Evolutionary conservation across 2,113 vertebrate species (phyloP).

Genomic region (Sminthopsis crassicaudata): DNA sequence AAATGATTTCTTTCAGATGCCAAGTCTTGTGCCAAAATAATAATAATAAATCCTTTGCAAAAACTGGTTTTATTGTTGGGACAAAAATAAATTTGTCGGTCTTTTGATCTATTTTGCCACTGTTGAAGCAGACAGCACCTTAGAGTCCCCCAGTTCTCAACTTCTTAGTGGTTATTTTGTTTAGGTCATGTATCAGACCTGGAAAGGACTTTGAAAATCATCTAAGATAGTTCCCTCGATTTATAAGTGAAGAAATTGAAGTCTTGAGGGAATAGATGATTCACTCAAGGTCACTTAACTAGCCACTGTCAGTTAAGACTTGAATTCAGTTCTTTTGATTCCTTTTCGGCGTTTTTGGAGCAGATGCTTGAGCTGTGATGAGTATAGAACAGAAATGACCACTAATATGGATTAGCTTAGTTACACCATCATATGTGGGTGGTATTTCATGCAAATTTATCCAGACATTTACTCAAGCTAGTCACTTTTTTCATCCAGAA

Average conservation of each 20-base stretch:
- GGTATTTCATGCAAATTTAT: not conserved
- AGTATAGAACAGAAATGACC: not conserved
- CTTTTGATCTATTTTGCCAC: not conserved
- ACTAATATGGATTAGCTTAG: not conserved
- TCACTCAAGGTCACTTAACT: not conserved
- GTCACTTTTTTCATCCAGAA: not conserved
- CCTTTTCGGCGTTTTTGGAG: too few species aligned
- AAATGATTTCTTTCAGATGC: constrained; percentile 9
- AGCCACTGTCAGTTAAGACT: too few species aligned
- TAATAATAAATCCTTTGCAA: not conserved
- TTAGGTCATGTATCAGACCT: not conserved
- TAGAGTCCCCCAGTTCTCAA: not conserved
- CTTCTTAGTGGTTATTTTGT: not conserved
- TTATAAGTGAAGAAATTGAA: too few species aligned
- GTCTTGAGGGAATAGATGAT: not conserved
- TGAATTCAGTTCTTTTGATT: too few species aligned
- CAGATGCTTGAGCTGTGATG: not conserved
- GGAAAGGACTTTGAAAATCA: not conserved
- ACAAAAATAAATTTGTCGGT: not conserved
- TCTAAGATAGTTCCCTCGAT: not conserved
- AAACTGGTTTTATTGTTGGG: constrained; percentile 7
- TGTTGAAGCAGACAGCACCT: not conserved
- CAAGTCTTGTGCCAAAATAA: not conserved
- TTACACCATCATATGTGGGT: not conserved
- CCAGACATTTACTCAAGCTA: not conserved